Base-by-base conservation (phyloP, 2,113 vertebrate species). In the Rhipidura dahli region DNA sequence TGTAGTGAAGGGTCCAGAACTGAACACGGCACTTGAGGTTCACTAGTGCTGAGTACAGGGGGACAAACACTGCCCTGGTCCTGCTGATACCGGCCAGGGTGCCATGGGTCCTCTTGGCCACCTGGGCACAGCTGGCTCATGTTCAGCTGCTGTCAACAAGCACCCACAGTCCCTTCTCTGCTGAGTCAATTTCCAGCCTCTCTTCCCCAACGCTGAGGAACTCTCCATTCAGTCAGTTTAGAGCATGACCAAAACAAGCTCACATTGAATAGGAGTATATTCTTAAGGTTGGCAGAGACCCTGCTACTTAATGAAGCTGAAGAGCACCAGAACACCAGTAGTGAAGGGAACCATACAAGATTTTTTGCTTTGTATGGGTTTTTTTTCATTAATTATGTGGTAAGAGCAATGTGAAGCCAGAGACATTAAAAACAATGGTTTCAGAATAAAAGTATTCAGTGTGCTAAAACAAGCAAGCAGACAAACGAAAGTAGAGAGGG, bases 401-500 rank as follows among this genome's bases (percentile, higher is more conserved):
- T 53, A 69, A 80, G 95, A 88, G 16, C 16, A 68, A 65, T 19
- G 22, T 22, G 30, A 90, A 94, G 24, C 9, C 57, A 45, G 18
- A 92, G 5, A 73, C 4, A 27, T 37, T 37, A 64, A 39, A 77
- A 83, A 80, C 71, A 95, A 47, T 35, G 5, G 16, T 16, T 90
- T 68, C 31, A 71, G 11, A 92, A 60, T 59, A 47, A 45, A 83
- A 70, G 21, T 49, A 86, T 78, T 86, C 54, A n/a, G 6, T 56
- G 63, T 47, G 17, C 14, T 77, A n/a, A 87, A 85, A 57, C 14
- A 80, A 72, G 35, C 30, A 61, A 79, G 35, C 6, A 77, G 39
- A 50, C 44, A 85, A 96, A 83, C 35, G 90, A 90, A 80, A 68
- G n/a, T 47, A 87, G 42, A 83, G 26, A 78, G 31, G 21, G 21